Conservation (phyloP, 2,888 invertebrate genomes). For the Polydrusus tereticollis region DNA sequence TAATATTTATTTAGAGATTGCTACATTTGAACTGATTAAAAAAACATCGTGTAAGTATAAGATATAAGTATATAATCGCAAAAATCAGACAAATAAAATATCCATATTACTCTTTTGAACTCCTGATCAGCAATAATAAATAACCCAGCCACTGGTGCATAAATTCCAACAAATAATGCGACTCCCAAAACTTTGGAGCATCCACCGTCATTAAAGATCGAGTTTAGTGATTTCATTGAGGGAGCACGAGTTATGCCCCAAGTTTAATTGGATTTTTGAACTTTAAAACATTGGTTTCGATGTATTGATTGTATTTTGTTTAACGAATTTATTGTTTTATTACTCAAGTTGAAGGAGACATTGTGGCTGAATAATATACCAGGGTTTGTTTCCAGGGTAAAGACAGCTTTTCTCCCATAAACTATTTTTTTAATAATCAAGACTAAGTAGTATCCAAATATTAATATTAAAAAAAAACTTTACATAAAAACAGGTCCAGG, state of each 20-base stretch:
- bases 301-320: neutral
- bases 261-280: constrained; percentile 25
- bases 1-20: no score
- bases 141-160: neutral
- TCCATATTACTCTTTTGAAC: neutral
- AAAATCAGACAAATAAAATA: neutral
- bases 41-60: no score
- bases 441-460: no score
- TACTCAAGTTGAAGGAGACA: neutral
- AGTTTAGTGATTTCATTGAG: constrained; percentile 6
- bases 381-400: no score
- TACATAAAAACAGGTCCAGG: no score
- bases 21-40: no score
- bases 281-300: constrained; percentile 5
- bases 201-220: constrained; percentile 10
- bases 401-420: no score
- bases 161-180: neutral
- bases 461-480: no score
- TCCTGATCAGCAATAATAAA: neutral
- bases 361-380: neutral
- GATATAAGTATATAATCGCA: neutral
- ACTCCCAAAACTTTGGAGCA: neutral
- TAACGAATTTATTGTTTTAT: neutral
- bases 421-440: no score
- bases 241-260: neutral